Evolutionary conservation across 2,888 invertebrate species (phyloP).

Genomic region (Drosophila setosimentum): DNA sequence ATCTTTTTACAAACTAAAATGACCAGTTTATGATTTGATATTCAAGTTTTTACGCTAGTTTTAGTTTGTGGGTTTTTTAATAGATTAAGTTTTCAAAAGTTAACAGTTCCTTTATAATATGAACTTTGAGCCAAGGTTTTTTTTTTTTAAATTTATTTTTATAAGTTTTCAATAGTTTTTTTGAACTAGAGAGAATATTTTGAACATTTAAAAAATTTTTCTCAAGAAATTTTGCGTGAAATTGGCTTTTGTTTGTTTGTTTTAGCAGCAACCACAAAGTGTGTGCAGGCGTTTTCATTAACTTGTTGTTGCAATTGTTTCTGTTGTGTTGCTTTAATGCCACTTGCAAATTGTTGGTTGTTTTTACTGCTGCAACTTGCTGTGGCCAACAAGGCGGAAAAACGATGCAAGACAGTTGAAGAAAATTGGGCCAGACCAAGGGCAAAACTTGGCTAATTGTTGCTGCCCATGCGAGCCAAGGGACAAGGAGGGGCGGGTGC

Average conservation of each 20-base stretch:
- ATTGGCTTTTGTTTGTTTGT: constrained; percentile 18
- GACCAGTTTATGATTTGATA: background rate
- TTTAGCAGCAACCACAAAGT: constrained; percentile 31
- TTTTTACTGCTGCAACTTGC: constrained; percentile 44
- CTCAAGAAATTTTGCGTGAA: background rate
- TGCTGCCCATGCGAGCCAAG: constrained; percentile 58
- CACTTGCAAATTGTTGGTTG: constrained; percentile 47
- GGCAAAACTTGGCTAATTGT: constrained; percentile 81
- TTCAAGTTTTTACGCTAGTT: background rate
- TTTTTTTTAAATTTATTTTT: no score
- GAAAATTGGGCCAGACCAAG: constrained; percentile 56
- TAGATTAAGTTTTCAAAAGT: background rate
- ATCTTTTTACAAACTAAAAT: background rate
- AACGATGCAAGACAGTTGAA: constrained; percentile 58
- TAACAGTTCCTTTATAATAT: background rate
- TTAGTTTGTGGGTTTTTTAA: background rate
- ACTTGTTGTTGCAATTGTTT: constrained; percentile 74
- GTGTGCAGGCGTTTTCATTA: constrained; percentile 69
- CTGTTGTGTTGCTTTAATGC: constrained; percentile 43
- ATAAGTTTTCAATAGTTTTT: background rate
- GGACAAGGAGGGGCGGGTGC: background rate
- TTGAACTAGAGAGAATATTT: background rate
- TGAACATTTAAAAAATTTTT: background rate
- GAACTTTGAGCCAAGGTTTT: background rate
- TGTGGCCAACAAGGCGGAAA: constrained; percentile 58